Percentiles rank a stretch among this genome's conserved stretches.
These are phyloP conservation scores for Myanophis thanlyinensis DNA, from an alignment of 2,113 vertebrate species.

Conservation along the genomic window DNA sequence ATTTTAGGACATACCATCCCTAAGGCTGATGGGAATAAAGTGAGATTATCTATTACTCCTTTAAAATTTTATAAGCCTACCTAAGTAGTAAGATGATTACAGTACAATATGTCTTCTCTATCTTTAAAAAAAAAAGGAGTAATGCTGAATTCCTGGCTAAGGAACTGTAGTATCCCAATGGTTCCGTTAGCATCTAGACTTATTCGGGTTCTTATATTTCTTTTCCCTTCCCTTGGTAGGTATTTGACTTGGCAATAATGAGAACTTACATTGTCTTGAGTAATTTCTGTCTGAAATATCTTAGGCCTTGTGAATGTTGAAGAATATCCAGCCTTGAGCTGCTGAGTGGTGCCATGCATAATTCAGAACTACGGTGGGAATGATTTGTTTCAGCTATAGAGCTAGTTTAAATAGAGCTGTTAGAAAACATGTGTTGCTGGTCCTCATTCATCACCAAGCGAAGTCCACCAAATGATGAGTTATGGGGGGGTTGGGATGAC, in stretches of 20 bases:
- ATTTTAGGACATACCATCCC: not conserved
- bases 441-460: slow-evolving; percentile 55
- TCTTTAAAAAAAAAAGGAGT: not conserved
- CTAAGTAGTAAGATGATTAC: not conserved
- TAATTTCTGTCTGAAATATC: slow-evolving; percentile 60
- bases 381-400: slow-evolving; percentile 60
- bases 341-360: slow-evolving; percentile 54
- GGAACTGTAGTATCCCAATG: slow-evolving; percentile 18
- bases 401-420: slow-evolving; percentile 59
- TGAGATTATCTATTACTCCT: not conserved
- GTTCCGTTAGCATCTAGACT: slow-evolving; percentile 26
- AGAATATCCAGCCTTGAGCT: slow-evolving; percentile 32
- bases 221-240: slow-evolving; percentile 14
- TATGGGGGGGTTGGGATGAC: slow-evolving; percentile 26
- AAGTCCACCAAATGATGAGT: slow-evolving; percentile 54
- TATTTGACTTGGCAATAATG: slow-evolving; percentile 53
- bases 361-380: slow-evolving; percentile 51
- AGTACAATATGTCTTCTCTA: fast-evolving
- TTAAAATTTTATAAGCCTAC: not conserved
- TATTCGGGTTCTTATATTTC: slow-evolving; percentile 34
- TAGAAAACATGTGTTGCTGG: slow-evolving; percentile 53
- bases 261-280: slow-evolving; percentile 44
- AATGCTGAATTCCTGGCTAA: not conserved
- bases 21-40: not conserved
- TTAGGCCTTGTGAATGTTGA: slow-evolving; percentile 52